Conservation (phyloP, 2,888 invertebrate species). For the Tromatobia lineatoria region DNA sequence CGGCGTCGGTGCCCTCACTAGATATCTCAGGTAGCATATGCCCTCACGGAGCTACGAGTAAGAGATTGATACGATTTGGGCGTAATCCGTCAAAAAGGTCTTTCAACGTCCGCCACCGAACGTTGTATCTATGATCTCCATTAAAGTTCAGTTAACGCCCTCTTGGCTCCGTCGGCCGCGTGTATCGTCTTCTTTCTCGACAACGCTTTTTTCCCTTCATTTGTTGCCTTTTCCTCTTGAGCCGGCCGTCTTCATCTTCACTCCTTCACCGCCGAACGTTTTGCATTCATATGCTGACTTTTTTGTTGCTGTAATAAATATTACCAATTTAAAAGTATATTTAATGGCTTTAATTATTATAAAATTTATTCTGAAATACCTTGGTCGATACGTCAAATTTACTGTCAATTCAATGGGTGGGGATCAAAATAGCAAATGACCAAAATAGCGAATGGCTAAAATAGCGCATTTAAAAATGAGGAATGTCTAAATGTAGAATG, state of each 20-base stretch:
- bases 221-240: conserved; percentile 61
- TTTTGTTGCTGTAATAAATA: conserved; percentile 15
- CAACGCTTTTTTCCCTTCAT: conserved; percentile 39
- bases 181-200: conserved; percentile 6
- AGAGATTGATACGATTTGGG: conserved; percentile 83
- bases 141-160: conserved; percentile 85
- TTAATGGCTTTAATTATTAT: background rate
- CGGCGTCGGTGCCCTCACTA: conserved; percentile 38
- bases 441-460: too few relatives aligned
- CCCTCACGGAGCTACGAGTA: conserved; percentile 56
- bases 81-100: conserved; percentile 85
- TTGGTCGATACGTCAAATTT: too few relatives aligned
- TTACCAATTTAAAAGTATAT: background rate
- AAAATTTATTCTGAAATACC: too few relatives aligned
- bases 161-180: conserved; percentile 75
- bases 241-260: conserved; percentile 52
- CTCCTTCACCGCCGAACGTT: conserved; percentile 14
- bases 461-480: too few relatives aligned
- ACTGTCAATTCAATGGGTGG: too few relatives aligned
- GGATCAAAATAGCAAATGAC: too few relatives aligned
- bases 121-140: conserved; percentile 84
- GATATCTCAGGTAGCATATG: conserved; percentile 67
- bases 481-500: too few relatives aligned
- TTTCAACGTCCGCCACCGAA: conserved; percentile 79
- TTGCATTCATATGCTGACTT: conserved; percentile 38